Percentiles rank a stretch among this genome's conserved stretches.
These are phyloP conservation scores for Nephrotoma guestfalica DNA, from an alignment of 2,888 invertebrate genomes.

Conservation along the genomic window DNA sequence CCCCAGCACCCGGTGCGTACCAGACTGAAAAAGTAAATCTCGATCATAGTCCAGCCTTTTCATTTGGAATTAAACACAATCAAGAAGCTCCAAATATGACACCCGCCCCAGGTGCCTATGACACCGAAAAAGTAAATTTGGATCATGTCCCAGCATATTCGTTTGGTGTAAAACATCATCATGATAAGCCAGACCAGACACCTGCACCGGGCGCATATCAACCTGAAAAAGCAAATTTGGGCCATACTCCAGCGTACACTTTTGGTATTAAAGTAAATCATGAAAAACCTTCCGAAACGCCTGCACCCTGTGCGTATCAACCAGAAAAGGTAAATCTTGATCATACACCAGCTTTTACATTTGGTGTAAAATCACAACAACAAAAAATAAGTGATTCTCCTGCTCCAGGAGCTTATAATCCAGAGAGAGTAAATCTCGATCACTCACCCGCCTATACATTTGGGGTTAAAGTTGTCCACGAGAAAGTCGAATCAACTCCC, in stretches of 20 bases:
- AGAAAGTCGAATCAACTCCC: slow-evolving; percentile 19
- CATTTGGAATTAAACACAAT: slow-evolving; percentile 36
- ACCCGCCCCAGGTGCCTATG: slow-evolving; percentile 39
- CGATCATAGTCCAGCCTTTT: slow-evolving; percentile 32
- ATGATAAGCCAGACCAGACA: slow-evolving; percentile 19
- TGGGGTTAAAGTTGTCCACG: slow-evolving; percentile 31
- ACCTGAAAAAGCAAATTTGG: slow-evolving; percentile 37
- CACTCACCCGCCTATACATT: slow-evolving; percentile 37
- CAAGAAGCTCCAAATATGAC: slow-evolving; percentile 29
- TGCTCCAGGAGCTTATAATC: slow-evolving; percentile 38
- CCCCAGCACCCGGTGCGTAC: slow-evolving; percentile 35
- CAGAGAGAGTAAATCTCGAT: slow-evolving; percentile 31
- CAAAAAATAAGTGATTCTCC: slow-evolving; percentile 39
- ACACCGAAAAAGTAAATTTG: slow-evolving; percentile 37
- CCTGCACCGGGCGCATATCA: slow-evolving; percentile 43
- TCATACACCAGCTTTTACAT: slow-evolving; percentile 36
- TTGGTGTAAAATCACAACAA: slow-evolving; percentile 33
- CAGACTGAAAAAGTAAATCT: slow-evolving; percentile 31
- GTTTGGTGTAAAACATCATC: slow-evolving; percentile 34
- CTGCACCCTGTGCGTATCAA: slow-evolving; percentile 44
- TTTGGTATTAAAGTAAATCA: slow-evolving; percentile 41
- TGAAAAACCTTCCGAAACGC: slow-evolving; percentile 46
- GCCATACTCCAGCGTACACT: slow-evolving; percentile 44
- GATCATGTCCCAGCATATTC: slow-evolving; percentile 38
- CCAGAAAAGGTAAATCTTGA: slow-evolving; percentile 40